phyloP scores from a whole-genome alignment of 2,888 invertebrate genomes.

The Tryphoninae sp. region DNA sequence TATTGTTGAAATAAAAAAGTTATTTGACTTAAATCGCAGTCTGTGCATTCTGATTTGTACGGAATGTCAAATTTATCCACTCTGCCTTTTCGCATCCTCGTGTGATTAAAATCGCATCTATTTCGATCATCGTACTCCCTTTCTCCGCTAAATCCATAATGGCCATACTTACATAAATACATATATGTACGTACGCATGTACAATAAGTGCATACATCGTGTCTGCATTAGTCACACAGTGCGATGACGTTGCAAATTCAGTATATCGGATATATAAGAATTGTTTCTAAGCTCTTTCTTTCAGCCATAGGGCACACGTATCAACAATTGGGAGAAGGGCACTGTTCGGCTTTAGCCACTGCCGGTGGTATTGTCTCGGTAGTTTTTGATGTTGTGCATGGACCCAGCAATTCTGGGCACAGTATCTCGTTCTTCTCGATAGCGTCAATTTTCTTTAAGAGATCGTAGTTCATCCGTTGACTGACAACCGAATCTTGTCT shows the following conservation, averaged over 20 bases:
- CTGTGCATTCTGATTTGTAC: constrained; percentile 10
- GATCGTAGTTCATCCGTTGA: constrained; percentile 95
- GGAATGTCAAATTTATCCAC: constrained; percentile 48
- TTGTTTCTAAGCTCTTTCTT: constrained; percentile 42
- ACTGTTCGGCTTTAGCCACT: constrained; percentile 84
- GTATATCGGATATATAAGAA: constrained; percentile 43
- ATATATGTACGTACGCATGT: constrained; percentile 18
- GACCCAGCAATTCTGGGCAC: constrained; percentile 90
- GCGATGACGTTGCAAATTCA: constrained; percentile 48
- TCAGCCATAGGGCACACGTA: constrained; percentile 33
- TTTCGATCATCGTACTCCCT: background rate
- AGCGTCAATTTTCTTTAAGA: constrained; percentile 88
- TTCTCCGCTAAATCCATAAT: constrained; percentile 5
- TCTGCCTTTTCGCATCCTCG: constrained; percentile 22
- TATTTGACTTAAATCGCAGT: background rate
- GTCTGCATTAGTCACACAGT: constrained; percentile 53
- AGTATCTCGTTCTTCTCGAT: constrained; percentile 88
- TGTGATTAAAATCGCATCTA: constrained; percentile 30
- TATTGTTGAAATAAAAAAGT: background rate
- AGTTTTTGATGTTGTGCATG: constrained; percentile 89
- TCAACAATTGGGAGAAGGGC: constrained; percentile 57
- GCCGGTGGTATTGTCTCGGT: constrained; percentile 93
- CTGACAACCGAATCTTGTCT: constrained; percentile 94
- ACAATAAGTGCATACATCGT: constrained; percentile 2
- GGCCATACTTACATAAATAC: constrained; percentile 1